Evolutionary conservation across 2,797 vertebrate species (phyloP), one percentile per base, ranked within the genome.

Genomic region (Labroides dimidiatus): DNA sequence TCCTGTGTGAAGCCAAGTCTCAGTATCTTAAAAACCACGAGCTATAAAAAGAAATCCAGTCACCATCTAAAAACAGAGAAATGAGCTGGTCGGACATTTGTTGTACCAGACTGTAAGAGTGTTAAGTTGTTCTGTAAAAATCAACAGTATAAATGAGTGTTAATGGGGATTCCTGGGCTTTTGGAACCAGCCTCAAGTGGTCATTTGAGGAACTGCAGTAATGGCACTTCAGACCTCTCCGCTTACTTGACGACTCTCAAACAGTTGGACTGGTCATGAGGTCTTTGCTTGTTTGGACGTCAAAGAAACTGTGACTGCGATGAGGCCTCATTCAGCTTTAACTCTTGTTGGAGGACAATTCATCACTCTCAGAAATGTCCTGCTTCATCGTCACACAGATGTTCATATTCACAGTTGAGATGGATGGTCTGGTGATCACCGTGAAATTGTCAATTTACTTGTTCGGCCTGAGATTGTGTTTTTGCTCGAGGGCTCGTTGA

Each of bases 381-480:
- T 42, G 56, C 36, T 27, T 69, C n/a, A 54, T 23, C 30, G 39
- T 57, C 27, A n/a, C 52, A 67, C 74, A 72, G 68, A 62, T 53
- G 13, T 64, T 68, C 55, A 60, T 71, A 72, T 78, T 78, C 27
- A 74, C 62, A 70, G 64, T 78, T 68, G 71, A 58, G 57, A 71
- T n/a, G 53, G 64, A 63, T 47, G 13, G 43, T 37, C 16, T 9
- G 37, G 23, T 63, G 44, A 72, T 36, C 42, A 69, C 45, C 59
- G 19, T 53, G 64, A 68, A 59, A 53, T 41, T n/a, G 21, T 37
- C 19, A 27, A 27, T 49, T 65, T 20, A 27, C 44, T 65, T 16
- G 45, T 30, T 55, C 7, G n/a, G 45, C 43, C n/a, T 7, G 15
- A 37, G 45, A 33, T 27, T 65, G 48, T 42, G 1, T 33, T 39